Percentiles rank a stretch among this genome's conserved stretches.
phyloP scores from a whole-genome alignment of 2,888 invertebrate genomes.

The Hedya salicella region DNA sequence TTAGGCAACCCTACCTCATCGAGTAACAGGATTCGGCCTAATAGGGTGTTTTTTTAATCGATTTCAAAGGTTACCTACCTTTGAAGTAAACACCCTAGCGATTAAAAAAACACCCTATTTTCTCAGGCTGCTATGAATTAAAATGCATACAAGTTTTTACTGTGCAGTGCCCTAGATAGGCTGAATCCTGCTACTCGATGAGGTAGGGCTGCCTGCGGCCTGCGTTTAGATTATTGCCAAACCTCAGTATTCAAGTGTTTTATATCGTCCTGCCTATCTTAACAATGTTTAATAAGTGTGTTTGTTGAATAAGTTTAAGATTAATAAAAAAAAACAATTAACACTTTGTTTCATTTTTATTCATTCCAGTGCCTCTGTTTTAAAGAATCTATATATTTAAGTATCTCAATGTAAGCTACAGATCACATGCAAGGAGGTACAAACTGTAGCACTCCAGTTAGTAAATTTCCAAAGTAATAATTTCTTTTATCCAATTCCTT shows the following conservation, averaged over 20 bases:
- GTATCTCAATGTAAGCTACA: constrained; percentile 16
- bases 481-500: constrained; percentile 22
- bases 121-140: not conserved
- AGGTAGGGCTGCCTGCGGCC: not conserved
- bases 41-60: too few relatives aligned
- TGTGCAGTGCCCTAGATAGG: not conserved
- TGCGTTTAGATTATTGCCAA: not conserved
- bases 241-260: constrained; percentile 1
- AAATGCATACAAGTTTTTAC: constrained; percentile 1
- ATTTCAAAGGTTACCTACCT: too few relatives aligned
- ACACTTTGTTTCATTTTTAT: constrained; percentile 12
- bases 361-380: constrained; percentile 12
- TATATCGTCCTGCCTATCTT: constrained; percentile 3
- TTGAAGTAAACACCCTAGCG: too few relatives aligned
- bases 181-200: constrained; percentile 3
- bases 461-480: constrained; percentile 23
- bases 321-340: too few relatives aligned
- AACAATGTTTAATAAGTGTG: constrained; percentile 1
- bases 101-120: not conserved
- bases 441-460: constrained; percentile 13
- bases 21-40: constrained; percentile 1
- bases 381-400: constrained; percentile 23
- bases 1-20: constrained; percentile 3
- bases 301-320: too few relatives aligned
- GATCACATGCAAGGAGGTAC: constrained; percentile 18